Base-by-base conservation (phyloP, 1,140 invertebrate genomes). In the Scaptomyza graminum region DNA sequence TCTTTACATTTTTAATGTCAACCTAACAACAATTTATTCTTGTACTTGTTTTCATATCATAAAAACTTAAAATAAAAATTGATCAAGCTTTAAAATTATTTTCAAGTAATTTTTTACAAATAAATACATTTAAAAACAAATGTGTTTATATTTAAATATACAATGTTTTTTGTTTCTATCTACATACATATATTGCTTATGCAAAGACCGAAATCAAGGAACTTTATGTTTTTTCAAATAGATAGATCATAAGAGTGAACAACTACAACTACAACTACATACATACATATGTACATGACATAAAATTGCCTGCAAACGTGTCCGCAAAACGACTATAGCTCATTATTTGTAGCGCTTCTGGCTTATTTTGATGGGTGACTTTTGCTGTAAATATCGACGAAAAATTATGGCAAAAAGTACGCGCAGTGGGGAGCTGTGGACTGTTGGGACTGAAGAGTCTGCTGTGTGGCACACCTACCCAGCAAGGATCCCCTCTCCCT, bases 311-410 rank as follows among this genome's bases (percentile, higher is more conserved):
- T 31, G 8, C 49, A 59, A 71, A 59, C 49, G 16, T 28, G n/a
- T 2, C 43, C 44, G 43, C 34, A 64, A 31, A 65, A 52, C 52
- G 25, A 18, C 22, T 11, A 59, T 34, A 11, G 39, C 63, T 39
- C 54, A 57, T 28, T 54, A 25, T 65, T 59, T 52, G 43, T 52
- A 61, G 31, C 55, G 51, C 34, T 15, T 43, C 55, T 67, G 68
- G 76, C 31, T 84, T 76, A 76, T 85, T 80, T 74, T 84, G 80
- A 84, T 84, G 80, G 74, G 56, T 57, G 79, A 79, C 66, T 79
- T 84, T 65, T 54, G 81, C 73, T 69, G 76, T 85, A 85, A 85
- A 85, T 85, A 79, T 84, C 67, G 64, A 41, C 57, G 47, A 70
- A 54, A 69, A 77, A 84, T 85, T 15, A 84, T 85, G 76, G 73